Conservation (phyloP, 2,113 vertebrate genomes). For the Synodontis membranacea region DNA sequence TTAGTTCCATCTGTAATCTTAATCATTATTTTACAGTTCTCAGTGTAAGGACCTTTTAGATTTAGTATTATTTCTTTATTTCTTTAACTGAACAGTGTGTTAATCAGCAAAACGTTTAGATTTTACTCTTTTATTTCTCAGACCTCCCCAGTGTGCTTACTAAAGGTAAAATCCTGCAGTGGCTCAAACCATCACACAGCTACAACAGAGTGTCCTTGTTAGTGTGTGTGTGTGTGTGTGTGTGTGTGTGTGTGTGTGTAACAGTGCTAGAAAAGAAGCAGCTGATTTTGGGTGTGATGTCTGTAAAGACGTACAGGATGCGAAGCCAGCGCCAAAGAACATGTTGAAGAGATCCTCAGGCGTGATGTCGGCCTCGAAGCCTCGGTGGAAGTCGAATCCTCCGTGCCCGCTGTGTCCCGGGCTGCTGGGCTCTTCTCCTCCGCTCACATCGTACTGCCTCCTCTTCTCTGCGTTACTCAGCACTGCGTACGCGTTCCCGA, state of each 20-base stretch:
- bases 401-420: slow-evolving; percentile 78
- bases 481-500: slow-evolving; percentile 93
- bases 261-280: too few relatives aligned
- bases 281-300: too few relatives aligned
- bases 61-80: too few relatives aligned
- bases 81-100: too few relatives aligned
- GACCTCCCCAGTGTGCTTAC: too few relatives aligned
- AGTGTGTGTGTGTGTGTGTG: not conserved
- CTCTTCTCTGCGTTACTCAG: slow-evolving; percentile 93
- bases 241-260: not conserved
- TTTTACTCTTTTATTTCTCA: too few relatives aligned
- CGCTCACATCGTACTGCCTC: slow-evolving; percentile 91
- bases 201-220: too few relatives aligned
- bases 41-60: too few relatives aligned
- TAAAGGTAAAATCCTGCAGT: too few relatives aligned
- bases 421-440: slow-evolving; percentile 84
- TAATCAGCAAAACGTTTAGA: too few relatives aligned
- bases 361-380: slow-evolving; percentile 94
- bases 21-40: not conserved
- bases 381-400: slow-evolving; percentile 91
- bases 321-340: slow-evolving; percentile 95
- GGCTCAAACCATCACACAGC: too few relatives aligned
- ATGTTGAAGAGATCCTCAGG: slow-evolving; percentile 98
- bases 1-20: not conserved
- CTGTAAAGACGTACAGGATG: slow-evolving; percentile 79